Conservation (phyloP, 2,113 vertebrate genomes). For the Psettodes erumei region DNA sequence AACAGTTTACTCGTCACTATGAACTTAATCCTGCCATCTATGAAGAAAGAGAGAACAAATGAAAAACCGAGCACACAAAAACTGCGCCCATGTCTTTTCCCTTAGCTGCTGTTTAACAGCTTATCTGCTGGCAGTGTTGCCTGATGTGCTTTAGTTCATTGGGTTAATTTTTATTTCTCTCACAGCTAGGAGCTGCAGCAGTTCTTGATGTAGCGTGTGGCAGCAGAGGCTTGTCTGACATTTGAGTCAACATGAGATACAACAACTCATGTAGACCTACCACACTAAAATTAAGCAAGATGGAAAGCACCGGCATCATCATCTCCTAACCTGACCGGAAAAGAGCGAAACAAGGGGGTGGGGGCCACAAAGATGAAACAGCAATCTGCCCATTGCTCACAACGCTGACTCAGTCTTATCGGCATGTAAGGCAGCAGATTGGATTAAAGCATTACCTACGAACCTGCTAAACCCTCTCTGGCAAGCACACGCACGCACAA, state of each 20-base stretch:
- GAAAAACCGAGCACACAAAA: background rate
- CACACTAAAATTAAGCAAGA: conserved; percentile 3
- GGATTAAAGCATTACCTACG: conserved; percentile 68
- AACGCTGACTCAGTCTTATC: conserved; percentile 67
- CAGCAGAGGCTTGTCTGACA: conserved; percentile 10
- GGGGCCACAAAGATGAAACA: conserved; percentile 25
- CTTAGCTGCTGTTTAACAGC: conserved; percentile 18
- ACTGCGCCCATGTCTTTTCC: background rate
- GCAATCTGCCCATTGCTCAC: conserved; percentile 40
- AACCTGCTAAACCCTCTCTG: conserved; percentile 62
- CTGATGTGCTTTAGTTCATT: conserved; percentile 10
- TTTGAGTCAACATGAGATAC: background rate
- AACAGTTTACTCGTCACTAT: conserved; percentile 14
- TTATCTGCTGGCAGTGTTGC: background rate
- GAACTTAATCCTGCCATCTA: conserved; percentile 12
- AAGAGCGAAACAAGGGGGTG: conserved; percentile 10
- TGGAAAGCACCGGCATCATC: background rate
- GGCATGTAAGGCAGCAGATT: conserved; percentile 49
- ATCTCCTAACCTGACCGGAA: conserved; percentile 19
- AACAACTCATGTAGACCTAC: conserved; percentile 7
- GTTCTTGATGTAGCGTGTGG: background rate
- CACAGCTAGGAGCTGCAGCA: background rate
- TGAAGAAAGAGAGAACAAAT: conserved; percentile 3
- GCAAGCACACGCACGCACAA: conserved; percentile 26
- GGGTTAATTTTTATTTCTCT: background rate